phyloP scores from a whole-genome alignment of 2,797 vertebrate species.

The Pelochelys cantorii region DNA sequence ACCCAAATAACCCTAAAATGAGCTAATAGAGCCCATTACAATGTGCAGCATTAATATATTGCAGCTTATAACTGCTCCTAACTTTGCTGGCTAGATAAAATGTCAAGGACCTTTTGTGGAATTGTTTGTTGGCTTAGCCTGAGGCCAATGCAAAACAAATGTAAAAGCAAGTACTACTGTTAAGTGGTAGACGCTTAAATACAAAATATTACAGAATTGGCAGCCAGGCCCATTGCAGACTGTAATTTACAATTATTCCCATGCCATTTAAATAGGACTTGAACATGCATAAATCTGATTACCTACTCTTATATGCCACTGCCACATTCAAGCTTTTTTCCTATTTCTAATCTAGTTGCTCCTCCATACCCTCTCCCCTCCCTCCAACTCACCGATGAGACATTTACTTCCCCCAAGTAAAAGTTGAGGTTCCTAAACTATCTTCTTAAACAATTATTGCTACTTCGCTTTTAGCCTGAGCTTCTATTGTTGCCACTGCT shows the following conservation, averaged over 20 bases:
- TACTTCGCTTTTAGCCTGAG: background rate
- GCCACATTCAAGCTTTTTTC: background rate
- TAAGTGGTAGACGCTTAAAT: background rate
- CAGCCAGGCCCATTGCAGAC: background rate
- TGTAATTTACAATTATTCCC: background rate
- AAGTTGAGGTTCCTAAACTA: background rate
- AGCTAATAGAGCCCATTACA: background rate
- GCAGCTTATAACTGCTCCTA: conserved; percentile 17
- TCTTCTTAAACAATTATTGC: background rate
- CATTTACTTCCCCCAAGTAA: background rate
- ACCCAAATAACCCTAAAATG: background rate
- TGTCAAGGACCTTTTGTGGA: background rate
- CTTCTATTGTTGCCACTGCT: background rate
- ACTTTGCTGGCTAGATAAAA: background rate
- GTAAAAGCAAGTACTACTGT: background rate
- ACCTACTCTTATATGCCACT: background rate
- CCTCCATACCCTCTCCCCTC: background rate
- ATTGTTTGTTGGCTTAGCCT: background rate
- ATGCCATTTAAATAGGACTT: background rate
- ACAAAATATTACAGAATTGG: background rate
- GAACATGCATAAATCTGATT: background rate
- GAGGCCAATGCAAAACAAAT: accelerated
- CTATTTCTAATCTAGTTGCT: background rate
- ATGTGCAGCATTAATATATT: background rate
- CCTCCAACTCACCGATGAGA: background rate